These are phyloP conservation scores for Illadopsis cleaveri DNA, from an alignment of 2,113 vertebrate genomes.

Conservation along the genomic window DNA sequence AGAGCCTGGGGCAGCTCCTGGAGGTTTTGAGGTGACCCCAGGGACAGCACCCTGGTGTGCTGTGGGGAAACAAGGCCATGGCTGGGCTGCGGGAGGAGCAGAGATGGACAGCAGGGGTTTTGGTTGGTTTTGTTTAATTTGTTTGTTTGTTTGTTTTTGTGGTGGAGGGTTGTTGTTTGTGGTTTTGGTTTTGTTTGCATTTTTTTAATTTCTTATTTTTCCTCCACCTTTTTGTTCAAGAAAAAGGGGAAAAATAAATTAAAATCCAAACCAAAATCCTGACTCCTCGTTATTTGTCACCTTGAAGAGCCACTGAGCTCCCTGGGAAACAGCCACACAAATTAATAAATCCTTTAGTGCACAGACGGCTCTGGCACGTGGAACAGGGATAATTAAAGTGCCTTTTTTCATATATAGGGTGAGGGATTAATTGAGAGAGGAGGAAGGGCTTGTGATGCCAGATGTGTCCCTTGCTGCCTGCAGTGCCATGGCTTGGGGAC, in stretches of 20 bases:
- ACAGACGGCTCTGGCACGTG: neutral
- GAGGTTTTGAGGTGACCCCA: neutral
- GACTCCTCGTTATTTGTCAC: neutral
- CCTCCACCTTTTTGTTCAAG: neutral
- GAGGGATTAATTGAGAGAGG: neutral
- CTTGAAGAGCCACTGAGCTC: neutral
- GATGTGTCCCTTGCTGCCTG: neutral
- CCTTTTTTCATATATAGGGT: neutral
- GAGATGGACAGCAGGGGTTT: neutral
- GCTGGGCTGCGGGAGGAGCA: neutral
- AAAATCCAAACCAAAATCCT: neutral
- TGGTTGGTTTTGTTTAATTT: neutral
- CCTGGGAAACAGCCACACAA: neutral
- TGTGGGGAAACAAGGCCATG: neutral
- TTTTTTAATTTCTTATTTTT: neutral
- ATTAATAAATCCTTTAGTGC: neutral
- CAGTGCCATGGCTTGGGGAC: neutral
- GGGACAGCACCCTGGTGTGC: neutral
- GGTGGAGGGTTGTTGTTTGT: neutral
- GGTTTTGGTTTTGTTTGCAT: neutral
- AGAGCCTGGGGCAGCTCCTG: neutral
- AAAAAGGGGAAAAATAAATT: neutral
- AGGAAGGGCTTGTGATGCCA: neutral
- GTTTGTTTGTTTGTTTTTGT: no score
- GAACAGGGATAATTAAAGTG: constrained; percentile 12